These are phyloP conservation scores for Oryzias curvinotus DNA, from an alignment of 2,113 vertebrate species.

Conservation along the genomic window DNA sequence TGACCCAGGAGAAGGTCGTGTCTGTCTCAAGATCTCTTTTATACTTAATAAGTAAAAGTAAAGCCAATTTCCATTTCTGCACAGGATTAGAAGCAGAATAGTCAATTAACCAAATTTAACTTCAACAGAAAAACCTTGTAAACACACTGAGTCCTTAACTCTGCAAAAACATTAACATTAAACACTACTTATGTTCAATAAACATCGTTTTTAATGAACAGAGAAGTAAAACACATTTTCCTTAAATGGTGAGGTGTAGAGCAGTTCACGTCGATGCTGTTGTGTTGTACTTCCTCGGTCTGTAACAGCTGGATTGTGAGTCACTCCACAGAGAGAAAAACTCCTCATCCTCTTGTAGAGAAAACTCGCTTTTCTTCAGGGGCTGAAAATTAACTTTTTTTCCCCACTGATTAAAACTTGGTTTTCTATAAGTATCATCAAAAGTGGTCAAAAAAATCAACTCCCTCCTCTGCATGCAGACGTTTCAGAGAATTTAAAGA, in stretches of 20 bases:
- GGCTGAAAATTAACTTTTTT: conserved; percentile 7
- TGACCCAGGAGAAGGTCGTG: conserved; percentile 44
- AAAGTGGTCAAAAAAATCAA: neutral
- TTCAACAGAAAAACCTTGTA: neutral
- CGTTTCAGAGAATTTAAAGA: neutral
- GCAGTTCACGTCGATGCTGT: too few relatives aligned
- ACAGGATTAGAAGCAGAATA: conserved; percentile 30
- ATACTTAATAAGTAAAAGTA: conserved; percentile 17
- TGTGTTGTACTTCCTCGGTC: too few relatives aligned
- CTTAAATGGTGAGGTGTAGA: too few relatives aligned
- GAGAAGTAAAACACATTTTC: too few relatives aligned
- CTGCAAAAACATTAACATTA: too few relatives aligned
- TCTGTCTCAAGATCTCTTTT: conserved; percentile 40
- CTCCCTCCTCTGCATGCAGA: conserved; percentile 8
- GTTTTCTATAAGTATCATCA: conserved; percentile 9
- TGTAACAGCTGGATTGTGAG: too few relatives aligned
- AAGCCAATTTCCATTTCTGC: conserved; percentile 22
- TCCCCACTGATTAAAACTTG: neutral
- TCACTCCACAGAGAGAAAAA: too few relatives aligned
- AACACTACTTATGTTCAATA: too few relatives aligned
- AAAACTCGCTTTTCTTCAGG: conserved; percentile 6
- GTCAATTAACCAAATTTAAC: conserved; percentile 17
- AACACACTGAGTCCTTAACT: too few relatives aligned
- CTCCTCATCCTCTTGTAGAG: conserved; percentile 4
- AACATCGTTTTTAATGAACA: too few relatives aligned